Conservation (phyloP, 2,888 invertebrate species). For the Rhagium mordax region DNA sequence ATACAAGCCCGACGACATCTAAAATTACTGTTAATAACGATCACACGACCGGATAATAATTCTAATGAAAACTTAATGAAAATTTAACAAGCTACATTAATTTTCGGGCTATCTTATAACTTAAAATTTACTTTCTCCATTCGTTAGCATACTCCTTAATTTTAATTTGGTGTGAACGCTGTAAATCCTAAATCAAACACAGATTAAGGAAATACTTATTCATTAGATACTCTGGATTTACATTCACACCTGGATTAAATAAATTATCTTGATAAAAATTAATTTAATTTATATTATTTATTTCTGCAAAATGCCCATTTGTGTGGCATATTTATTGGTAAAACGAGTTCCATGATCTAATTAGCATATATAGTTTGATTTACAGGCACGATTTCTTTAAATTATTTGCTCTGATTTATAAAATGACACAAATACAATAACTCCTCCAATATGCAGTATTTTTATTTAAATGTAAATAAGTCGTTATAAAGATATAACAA, state of each 20-base stretch:
- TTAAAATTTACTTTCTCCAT: constrained; percentile 12
- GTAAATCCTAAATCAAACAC: constrained; percentile 14
- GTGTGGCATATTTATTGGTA: not conserved
- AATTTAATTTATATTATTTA: not conserved
- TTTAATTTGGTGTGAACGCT: constrained; percentile 8
- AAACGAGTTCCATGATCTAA: no score
- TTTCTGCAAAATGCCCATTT: not conserved
- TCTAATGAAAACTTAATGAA: constrained; percentile 57
- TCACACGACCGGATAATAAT: constrained; percentile 51
- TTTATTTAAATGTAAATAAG: no score
- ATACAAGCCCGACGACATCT: constrained; percentile 53
- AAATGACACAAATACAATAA: no score
- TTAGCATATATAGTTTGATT: no score
- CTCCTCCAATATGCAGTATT: no score
- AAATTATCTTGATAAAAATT: constrained; percentile 5
- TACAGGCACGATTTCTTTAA: no score
- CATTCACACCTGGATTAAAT: not conserved
- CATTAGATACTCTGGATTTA: constrained; percentile 3
- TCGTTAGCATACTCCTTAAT: constrained; percentile 9
- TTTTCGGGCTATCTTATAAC: constrained; percentile 42
- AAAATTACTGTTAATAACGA: constrained; percentile 51
- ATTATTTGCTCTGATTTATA: no score
- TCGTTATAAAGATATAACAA: no score
- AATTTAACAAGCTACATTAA: constrained; percentile 50
- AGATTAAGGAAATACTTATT: constrained; percentile 19